phyloP scores from a whole-genome alignment of 2,888 invertebrate species.

The Temnothorax rugatulus region DNA sequence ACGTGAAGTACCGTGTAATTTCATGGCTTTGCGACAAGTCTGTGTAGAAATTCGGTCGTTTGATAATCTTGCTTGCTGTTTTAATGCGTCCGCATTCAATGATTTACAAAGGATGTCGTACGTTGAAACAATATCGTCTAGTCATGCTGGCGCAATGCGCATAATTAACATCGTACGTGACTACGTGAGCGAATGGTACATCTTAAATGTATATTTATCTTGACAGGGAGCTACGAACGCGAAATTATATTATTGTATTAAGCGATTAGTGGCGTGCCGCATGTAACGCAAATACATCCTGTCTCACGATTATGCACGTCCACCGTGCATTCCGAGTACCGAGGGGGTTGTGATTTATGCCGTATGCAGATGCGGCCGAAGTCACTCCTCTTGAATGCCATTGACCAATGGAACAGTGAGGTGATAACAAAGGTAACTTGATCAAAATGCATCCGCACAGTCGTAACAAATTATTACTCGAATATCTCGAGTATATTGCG shows the following conservation, averaged over 20 bases:
- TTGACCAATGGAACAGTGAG: slow-evolving; percentile 46
- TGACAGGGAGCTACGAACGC: slow-evolving; percentile 16
- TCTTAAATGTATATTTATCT: slow-evolving; percentile 46
- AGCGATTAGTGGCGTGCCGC: slow-evolving; percentile 50
- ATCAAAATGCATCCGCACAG: slow-evolving; percentile 12
- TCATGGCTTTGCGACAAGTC: background rate
- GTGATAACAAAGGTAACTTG: slow-evolving; percentile 44
- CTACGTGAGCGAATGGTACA: slow-evolving; percentile 1
- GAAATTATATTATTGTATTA: slow-evolving; percentile 52
- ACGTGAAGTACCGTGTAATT: background rate
- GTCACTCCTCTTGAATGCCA: slow-evolving; percentile 43
- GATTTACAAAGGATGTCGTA: background rate
- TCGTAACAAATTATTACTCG: slow-evolving; percentile 1
- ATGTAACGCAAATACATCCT: slow-evolving; percentile 50
- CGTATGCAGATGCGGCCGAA: slow-evolving; percentile 51
- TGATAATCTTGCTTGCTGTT: slow-evolving; percentile 16
- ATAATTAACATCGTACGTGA: slow-evolving; percentile 29
- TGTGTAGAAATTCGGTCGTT: background rate
- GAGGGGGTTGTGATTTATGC: slow-evolving; percentile 49
- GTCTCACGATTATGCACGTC: slow-evolving; percentile 49
- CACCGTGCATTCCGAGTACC: slow-evolving; percentile 32
- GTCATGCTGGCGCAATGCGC: slow-evolving; percentile 12
- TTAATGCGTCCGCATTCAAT: background rate
- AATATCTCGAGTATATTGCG: background rate
- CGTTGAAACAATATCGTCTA: slow-evolving; percentile 11